Base-by-base conservation (phyloP, 2,797 vertebrate species). In the Brachyrhaphis roseni region DNA sequence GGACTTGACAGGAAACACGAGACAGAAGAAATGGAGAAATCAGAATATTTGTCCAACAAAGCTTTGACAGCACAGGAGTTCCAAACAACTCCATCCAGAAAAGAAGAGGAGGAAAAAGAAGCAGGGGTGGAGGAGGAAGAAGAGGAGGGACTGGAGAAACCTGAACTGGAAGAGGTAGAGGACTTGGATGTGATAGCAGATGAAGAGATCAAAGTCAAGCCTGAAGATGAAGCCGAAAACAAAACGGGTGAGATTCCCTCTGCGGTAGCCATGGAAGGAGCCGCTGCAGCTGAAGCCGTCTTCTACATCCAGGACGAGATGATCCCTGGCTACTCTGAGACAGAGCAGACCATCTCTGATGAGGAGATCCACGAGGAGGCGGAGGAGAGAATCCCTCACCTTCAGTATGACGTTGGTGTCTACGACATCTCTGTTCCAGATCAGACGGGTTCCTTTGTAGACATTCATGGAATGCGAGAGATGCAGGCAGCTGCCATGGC, bases 301-400 rank as follows among this genome's bases (percentile, higher is more conserved):
- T 98, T 97, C 20, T 99, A 97, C 80, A 99, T 98, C 88, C 98
- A 99, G 86, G 98, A 99, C 1, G 98, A 99, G 93, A 98, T 97
- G 28, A 99, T 99, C 82, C 98, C 98, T 0, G 98, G 97, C 79
- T 98, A 98, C 90, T 99, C 98, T 1, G 98, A 99, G 92, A 99
- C 98, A 0, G 98, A 99, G 79, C 98, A 99, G 92, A 99, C 98
- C 39, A 98, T 99, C 93, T 99, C 98, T n/a, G 98, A 99, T 39
- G 98, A 99, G 84, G 98, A 99, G 94, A 99, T 99, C 81, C 98
- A 99, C 0, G 98, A 99, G 28, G 98, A 99, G 85, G 96, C 97
- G 0, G 98, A 99, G 83, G 98, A 99, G 83, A 96, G 97, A 81
- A 96, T 98, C 66, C 96, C 96, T 46, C 97, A 98, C 77, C 95